Conservation (phyloP, 1,140 invertebrate genomes). For the Neodiprion virginianus region DNA sequence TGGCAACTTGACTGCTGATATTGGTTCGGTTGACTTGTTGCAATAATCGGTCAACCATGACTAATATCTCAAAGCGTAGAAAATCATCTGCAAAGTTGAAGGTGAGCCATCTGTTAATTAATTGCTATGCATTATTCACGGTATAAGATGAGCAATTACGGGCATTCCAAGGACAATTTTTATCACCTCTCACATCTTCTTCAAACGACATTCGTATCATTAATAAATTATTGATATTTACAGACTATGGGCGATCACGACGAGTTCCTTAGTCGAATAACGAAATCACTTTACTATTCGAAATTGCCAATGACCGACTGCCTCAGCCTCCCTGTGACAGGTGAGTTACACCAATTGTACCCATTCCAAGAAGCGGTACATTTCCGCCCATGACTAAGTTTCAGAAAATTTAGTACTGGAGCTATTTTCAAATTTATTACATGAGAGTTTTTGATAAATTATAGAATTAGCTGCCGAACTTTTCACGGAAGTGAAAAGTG, state of each 20-base stretch:
- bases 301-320: constrained; percentile 73
- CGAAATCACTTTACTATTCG: constrained; percentile 87
- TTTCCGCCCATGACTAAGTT: neutral
- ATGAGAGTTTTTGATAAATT: constrained; percentile 43
- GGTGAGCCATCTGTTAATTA: constrained; percentile 31
- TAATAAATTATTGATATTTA: constrained; percentile 43
- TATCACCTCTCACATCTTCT: neutral
- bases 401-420: constrained; percentile 2
- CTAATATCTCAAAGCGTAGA: constrained; percentile 44
- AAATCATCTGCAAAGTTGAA: constrained; percentile 42
- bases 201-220: constrained; percentile 12
- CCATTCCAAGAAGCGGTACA: neutral
- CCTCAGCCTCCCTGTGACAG: constrained; percentile 80
- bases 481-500: constrained; percentile 75
- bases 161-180: neutral
- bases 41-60: constrained; percentile 35
- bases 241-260: constrained; percentile 74
- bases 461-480: constrained; percentile 83
- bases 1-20: too few relatives aligned
- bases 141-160: neutral
- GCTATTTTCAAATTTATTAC: constrained; percentile 26
- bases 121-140: constrained; percentile 13
- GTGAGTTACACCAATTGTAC: constrained; percentile 58
- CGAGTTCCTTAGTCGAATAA: constrained; percentile 78
- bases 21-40: too few relatives aligned